Evolutionary conservation across 30 jellyfish, hydroid and myxozoan genomes (phyloP).

Genomic region (Mastigias papua): DNA sequence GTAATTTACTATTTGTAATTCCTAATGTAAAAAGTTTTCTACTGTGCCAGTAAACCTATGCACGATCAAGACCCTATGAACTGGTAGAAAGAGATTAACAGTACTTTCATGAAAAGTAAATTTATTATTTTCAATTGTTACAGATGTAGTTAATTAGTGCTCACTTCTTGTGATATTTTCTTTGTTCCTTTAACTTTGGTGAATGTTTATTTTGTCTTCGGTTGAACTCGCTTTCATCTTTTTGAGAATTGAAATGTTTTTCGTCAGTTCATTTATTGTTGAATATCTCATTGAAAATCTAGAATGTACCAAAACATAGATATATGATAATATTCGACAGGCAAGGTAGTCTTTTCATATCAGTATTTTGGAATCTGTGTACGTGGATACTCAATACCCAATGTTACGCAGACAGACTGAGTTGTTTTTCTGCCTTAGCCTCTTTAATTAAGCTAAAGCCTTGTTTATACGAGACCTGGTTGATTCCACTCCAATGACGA

Average conservation of each 20-base stretch:
- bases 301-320: no score
- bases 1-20: constrained; percentile 55
- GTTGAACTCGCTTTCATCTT: background rate
- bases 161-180: background rate
- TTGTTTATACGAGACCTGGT: no score
- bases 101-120: background rate
- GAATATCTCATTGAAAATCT: no score
- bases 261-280: background rate
- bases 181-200: background rate
- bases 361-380: no score
- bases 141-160: background rate
- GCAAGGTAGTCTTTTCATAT: no score
- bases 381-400: no score
- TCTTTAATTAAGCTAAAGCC: no score
- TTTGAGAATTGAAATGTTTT: background rate
- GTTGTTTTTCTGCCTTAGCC: no score
- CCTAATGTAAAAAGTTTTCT: constrained; percentile 67
- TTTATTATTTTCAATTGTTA: background rate
- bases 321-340: no score
- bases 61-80: background rate
- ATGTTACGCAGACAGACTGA: no score
- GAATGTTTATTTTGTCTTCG: background rate
- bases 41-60: constrained; percentile 22
- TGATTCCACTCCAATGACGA: no score
- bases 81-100: background rate